A percentile compares a stretch with the other conserved stretches of the same genome.
Evolutionary conservation across 2,888 invertebrate species (phyloP).

Genomic region (Allolobophora icterica): DNA sequence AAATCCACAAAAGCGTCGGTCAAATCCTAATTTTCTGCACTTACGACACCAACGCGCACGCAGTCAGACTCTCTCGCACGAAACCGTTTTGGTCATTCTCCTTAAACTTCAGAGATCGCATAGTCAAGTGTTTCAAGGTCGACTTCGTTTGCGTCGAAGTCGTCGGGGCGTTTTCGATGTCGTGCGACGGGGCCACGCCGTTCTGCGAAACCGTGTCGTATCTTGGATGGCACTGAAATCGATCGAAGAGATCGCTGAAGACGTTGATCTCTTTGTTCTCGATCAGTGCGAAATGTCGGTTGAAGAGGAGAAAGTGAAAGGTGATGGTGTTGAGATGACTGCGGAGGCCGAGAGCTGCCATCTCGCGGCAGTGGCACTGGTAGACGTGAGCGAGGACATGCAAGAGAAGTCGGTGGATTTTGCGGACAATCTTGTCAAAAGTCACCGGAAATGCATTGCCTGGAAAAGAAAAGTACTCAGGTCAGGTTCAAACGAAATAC

Average conservation of each 20-base stretch:
- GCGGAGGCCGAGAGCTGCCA: conserved; percentile 61
- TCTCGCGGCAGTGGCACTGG: conserved; percentile 95
- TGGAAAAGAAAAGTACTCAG: conserved; percentile 65
- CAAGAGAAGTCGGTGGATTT: conserved; percentile 18
- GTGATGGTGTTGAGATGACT: conserved; percentile 32
- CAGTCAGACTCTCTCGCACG: not conserved
- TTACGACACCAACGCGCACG: not conserved
- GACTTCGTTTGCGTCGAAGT: not conserved
- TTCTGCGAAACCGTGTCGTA: not conserved
- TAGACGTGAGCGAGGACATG: conserved; percentile 79
- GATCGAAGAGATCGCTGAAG: conserved; percentile 14
- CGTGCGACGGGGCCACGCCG: not conserved
- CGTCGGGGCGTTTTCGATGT: not conserved
- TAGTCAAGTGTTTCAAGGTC: not conserved
- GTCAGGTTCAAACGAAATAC: not conserved
- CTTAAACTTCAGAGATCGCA: not conserved
- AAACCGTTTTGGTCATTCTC: not conserved
- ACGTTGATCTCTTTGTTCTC: conserved; percentile 25
- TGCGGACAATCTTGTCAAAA: conserved; percentile 78
- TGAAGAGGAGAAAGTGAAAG: conserved; percentile 37
- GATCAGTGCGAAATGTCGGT: conserved; percentile 27
- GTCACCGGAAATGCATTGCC: conserved; percentile 91
- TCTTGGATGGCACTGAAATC: not conserved
- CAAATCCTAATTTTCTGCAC: not conserved
- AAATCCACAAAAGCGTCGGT: not conserved